Conservation (phyloP, 2,888 invertebrate genomes). For the Hoplodrina blanda region DNA sequence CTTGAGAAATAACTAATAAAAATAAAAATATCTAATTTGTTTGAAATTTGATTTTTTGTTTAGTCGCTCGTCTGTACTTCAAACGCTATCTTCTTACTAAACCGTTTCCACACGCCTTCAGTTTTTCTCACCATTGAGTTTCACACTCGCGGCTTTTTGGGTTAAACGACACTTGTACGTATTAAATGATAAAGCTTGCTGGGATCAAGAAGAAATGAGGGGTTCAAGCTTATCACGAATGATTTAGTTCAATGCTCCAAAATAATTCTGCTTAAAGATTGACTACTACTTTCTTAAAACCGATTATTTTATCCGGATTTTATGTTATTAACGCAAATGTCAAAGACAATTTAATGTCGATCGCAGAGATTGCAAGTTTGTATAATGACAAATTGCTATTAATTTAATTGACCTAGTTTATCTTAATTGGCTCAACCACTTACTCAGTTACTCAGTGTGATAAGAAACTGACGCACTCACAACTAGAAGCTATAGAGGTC, state of each 20-base stretch:
- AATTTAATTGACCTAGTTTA: slow-evolving; percentile 45
- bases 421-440: slow-evolving; percentile 26
- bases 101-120: slow-evolving; percentile 54
- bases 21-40: too few relatives aligned
- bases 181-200: slow-evolving; percentile 42
- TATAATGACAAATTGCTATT: slow-evolving; percentile 12
- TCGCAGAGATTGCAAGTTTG: background rate
- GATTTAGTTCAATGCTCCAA: background rate
- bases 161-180: slow-evolving; percentile 44
- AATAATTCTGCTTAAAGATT: too few relatives aligned
- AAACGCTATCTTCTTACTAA: slow-evolving; percentile 56
- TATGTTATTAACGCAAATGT: background rate
- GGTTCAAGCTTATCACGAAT: background rate
- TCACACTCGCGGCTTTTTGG: slow-evolving; percentile 60
- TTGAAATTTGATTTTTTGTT: background rate
- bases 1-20: too few relatives aligned
- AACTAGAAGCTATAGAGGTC: slow-evolving; percentile 8
- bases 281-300: background rate
- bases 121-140: slow-evolving; percentile 63
- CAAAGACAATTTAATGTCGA: background rate
- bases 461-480: slow-evolving; percentile 16
- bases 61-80: slow-evolving; percentile 39
- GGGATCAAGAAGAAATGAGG: slow-evolving; percentile 8
- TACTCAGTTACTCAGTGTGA: slow-evolving; percentile 30
- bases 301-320: background rate